Evolutionary conservation across 2,888 invertebrate genomes (phyloP).

Genomic region (Pristionchus fissidentatus): DNA sequence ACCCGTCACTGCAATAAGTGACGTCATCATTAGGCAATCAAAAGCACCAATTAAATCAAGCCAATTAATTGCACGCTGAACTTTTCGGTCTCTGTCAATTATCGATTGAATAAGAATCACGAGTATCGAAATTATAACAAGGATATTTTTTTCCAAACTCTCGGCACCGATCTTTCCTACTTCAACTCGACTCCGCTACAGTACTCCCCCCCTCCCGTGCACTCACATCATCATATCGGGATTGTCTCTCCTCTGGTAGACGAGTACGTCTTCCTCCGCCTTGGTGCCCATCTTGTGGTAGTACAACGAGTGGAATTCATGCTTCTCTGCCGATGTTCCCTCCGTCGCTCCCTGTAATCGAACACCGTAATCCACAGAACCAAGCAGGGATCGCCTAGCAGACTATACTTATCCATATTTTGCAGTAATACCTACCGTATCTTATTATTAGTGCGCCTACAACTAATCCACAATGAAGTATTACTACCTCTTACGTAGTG

Average conservation of each 20-base stretch:
- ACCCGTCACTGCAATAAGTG: conserved; percentile 82
- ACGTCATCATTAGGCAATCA: conserved; percentile 50
- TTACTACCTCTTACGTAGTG: no score
- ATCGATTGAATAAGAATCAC: no score
- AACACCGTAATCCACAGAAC: not conserved
- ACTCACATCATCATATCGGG: conserved; percentile 90
- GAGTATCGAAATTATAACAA: no score
- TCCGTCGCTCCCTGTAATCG: conserved; percentile 80
- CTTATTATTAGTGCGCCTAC: no score
- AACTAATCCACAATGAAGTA: no score
- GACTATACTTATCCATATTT: not conserved
- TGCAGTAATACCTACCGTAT: no score
- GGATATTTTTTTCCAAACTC: no score
- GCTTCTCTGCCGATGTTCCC: conserved; percentile 90
- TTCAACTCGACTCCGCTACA: not conserved
- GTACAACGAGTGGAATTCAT: conserved; percentile 91
- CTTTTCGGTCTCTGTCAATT: no score
- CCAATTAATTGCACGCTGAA: no score
- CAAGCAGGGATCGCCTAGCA: not conserved
- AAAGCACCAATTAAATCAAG: no score
- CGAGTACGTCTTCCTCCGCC: conserved; percentile 88
- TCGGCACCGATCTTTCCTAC: not conserved
- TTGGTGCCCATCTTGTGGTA: conserved; percentile 90
- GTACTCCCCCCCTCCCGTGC: not conserved
- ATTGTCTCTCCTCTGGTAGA: conserved; percentile 90